Base-by-base conservation (phyloP, 2,888 invertebrate genomes). In the Camptogramma bilineatum region DNA sequence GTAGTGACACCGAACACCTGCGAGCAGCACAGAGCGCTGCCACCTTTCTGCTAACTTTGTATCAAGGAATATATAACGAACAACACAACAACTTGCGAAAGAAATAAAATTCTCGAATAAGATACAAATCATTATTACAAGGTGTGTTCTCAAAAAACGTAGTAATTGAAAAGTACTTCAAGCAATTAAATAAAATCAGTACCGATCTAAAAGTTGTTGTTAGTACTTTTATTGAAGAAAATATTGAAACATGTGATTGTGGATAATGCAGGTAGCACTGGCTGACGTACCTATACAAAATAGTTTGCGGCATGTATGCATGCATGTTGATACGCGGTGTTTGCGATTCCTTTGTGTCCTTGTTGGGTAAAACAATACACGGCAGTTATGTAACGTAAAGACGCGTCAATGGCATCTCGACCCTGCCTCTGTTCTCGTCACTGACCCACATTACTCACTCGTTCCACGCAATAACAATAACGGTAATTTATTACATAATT, bases 381-480 rank as follows among this genome's bases (percentile, higher is more conserved):
- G 68, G 74, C 72, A 68, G 80, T 91, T 88, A 88, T 84, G 85
- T 87, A 88, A 90, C 77, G 73, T 79, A 81, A 84, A 87, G 82
- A 84, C 82, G 81, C 87, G 87, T 90, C 91, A 90, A 88, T 86
- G 88, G 87, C 88, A 90, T 89, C 89, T 88, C 89, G 91, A 91
- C 91, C 91, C 90, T 90, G 91, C 85, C 82, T 85, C 85, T 81
- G 84, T 85, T 89, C 88, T 90, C 86, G 89, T 87, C 87, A 90
- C 86, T 91, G 92, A 91, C 92, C 91, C 91, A 91, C 90, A 90
- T 91, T 83, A 84, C 85, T 84, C 84, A 83, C 81, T 81, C 82
- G 81, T 79, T 82, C 76, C 80, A 81, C 83, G 82, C 81, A 87
- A 86, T 85, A 85, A 85, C 87, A 85, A 87, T 87, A 88, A 87